A percentile compares a stretch with the other conserved stretches of the same genome.
These are phyloP conservation scores for Hylyphantes graminicola DNA, from an alignment of 1,140 invertebrate genomes.

Conservation along the genomic window DNA sequence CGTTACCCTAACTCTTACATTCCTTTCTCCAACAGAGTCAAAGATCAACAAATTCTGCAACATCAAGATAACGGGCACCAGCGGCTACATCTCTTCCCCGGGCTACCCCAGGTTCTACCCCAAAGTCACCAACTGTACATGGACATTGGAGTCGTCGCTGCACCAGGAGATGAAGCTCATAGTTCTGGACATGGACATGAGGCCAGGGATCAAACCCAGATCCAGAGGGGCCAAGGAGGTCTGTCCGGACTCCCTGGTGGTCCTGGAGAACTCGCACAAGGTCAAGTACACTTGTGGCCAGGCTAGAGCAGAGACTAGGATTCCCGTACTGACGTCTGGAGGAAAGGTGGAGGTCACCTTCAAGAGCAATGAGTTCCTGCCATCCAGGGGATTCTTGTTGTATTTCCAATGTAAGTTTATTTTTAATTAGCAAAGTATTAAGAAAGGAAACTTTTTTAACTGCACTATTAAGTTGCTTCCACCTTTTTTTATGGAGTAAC, in stretches of 20 bases:
- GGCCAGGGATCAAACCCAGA: conserved; percentile 62
- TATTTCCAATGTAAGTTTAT: conserved; percentile 71
- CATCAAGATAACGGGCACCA: conserved; percentile 11
- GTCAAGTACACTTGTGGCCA: conserved; percentile 33
- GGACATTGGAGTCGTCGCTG: conserved; percentile 70
- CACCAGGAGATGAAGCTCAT: conserved; percentile 72
- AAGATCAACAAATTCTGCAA: conserved; percentile 54
- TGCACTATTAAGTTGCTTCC: no score
- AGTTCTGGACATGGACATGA: conserved; percentile 71
- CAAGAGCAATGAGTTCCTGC: conserved; percentile 48
- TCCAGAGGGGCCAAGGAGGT: neutral
- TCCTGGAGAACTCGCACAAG: conserved; percentile 28
- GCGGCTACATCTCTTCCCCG: conserved; percentile 74
- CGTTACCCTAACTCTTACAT: neutral
- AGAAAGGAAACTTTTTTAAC: no score
- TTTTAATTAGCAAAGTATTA: no score
- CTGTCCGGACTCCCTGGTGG: conserved; percentile 22
- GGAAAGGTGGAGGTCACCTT: conserved; percentile 4
- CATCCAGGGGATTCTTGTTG: conserved; percentile 70
- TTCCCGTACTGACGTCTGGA: conserved; percentile 30
- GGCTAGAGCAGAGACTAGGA: neutral
- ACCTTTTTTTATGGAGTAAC: no score
- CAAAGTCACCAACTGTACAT: conserved; percentile 67
- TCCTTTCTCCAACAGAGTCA: conserved; percentile 34
- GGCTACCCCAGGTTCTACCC: conserved; percentile 76